phyloP scores from a whole-genome alignment of 2,797 vertebrate genomes.

The Lophius americanus region DNA sequence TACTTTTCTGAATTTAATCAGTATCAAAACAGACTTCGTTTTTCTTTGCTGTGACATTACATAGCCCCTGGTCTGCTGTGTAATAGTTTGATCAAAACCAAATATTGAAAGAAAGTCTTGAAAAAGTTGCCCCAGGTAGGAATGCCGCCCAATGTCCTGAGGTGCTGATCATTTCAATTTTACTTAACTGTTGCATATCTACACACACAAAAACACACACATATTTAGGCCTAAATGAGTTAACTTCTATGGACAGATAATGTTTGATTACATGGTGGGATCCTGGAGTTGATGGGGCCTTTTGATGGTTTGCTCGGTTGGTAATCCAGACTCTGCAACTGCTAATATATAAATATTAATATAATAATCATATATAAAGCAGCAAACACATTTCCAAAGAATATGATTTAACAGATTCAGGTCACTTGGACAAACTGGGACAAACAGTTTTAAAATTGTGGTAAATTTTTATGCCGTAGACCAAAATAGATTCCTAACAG shows the following conservation, averaged over 20 bases:
- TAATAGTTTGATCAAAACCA: neutral
- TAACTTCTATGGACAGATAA: no score
- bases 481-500: slow-evolving; percentile 11
- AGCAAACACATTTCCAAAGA: neutral
- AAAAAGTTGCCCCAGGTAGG: no score
- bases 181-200: no score
- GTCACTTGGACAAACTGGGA: neutral
- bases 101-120: neutral
- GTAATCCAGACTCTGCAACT: neutral
- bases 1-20: no score
- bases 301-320: no score
- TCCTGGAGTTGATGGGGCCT: no score
- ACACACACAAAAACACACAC: no score
- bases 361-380: neutral
- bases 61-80: neutral
- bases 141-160: no score
- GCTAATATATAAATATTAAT: neutral
- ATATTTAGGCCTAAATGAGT: no score
- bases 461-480: slow-evolving; percentile 10
- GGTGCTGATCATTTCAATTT: no score
- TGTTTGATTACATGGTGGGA: no score
- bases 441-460: neutral
- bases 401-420: neutral
- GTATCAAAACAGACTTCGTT: neutral
- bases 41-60: neutral